Evolutionary conservation across 1,140 invertebrate genomes (phyloP).

Genomic region (Atopsyche davidsoni): DNA sequence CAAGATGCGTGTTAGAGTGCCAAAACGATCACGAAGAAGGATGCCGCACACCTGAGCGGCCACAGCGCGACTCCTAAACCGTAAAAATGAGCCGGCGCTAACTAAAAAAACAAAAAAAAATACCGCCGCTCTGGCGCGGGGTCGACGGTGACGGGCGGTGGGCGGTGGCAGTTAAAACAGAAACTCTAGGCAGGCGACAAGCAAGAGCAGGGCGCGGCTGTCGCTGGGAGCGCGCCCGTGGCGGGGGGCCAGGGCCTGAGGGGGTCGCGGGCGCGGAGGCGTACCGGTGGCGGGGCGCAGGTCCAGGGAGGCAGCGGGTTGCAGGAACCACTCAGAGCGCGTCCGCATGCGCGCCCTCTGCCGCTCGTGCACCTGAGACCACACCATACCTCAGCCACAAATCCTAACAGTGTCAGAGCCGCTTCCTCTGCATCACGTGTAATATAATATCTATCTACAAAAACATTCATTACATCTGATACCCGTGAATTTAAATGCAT

Average conservation of each 20-base stretch:
- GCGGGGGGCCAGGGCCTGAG: conserved; percentile 25
- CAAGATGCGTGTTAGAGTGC: too few species aligned
- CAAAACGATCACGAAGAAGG: conserved; percentile 2
- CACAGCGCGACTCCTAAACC: too few species aligned
- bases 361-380: conserved; percentile 89
- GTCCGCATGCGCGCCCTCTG: conserved; percentile 90
- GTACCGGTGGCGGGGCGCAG: conserved; percentile 48
- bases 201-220: conserved; percentile 45
- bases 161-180: conserved; percentile 38
- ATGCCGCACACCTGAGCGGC: too few species aligned
- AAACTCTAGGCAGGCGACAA: conserved; percentile 51
- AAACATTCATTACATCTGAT: too few species aligned
- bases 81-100: too few species aligned
- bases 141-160: not conserved
- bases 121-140: not conserved
- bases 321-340: conserved; percentile 90
- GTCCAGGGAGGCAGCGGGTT: conserved; percentile 58
- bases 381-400: too few species aligned
- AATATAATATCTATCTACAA: too few species aligned
- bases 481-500: too few species aligned
- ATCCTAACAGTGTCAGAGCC: too few species aligned
- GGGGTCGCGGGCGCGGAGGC: conserved; percentile 32
- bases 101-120: conserved; percentile 1
- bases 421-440: too few species aligned
- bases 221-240: conserved; percentile 33